These are phyloP conservation scores for Physocephala rufipes DNA, from an alignment of 2,888 invertebrate species.

Conservation along the genomic window DNA sequence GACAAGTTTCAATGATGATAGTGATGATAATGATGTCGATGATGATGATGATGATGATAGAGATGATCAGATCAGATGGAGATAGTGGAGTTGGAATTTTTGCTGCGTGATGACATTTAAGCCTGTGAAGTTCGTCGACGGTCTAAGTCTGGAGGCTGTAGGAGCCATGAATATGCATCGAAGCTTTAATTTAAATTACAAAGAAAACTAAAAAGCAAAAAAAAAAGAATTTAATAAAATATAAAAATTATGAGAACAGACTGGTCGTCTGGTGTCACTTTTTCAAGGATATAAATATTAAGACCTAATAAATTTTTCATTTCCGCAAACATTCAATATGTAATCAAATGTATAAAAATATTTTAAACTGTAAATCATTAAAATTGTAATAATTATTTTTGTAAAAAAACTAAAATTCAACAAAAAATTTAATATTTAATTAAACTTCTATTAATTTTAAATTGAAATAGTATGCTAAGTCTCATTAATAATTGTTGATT, in stretches of 20 bases:
- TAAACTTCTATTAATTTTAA: neutral
- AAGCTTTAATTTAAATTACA: slow-evolving; percentile 27
- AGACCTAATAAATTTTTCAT: too few relatives aligned
- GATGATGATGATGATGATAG: too few relatives aligned
- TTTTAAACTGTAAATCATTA: neutral
- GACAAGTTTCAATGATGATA: slow-evolving; percentile 43
- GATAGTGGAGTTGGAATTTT: neutral
- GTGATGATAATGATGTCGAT: too few relatives aligned
- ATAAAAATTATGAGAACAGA: neutral
- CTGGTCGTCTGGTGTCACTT: neutral
- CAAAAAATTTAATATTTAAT: neutral
- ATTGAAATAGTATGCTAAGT: neutral
- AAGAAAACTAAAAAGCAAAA: slow-evolving; percentile 5
- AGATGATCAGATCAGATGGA: too few relatives aligned
- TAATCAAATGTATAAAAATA: neutral
- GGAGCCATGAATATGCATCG: slow-evolving; percentile 28
- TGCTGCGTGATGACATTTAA: neutral
- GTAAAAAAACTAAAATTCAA: too few relatives aligned
- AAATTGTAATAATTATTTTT: neutral
- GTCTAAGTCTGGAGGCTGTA: neutral
- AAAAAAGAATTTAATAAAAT: neutral
- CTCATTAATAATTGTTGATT: too few relatives aligned
- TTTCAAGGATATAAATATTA: too few relatives aligned
- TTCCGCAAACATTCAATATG: neutral
- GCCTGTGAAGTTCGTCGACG: neutral